Evolutionary conservation across 2,888 invertebrate genomes (phyloP).

Genomic region (Phytoseiulus persimilis): DNA sequence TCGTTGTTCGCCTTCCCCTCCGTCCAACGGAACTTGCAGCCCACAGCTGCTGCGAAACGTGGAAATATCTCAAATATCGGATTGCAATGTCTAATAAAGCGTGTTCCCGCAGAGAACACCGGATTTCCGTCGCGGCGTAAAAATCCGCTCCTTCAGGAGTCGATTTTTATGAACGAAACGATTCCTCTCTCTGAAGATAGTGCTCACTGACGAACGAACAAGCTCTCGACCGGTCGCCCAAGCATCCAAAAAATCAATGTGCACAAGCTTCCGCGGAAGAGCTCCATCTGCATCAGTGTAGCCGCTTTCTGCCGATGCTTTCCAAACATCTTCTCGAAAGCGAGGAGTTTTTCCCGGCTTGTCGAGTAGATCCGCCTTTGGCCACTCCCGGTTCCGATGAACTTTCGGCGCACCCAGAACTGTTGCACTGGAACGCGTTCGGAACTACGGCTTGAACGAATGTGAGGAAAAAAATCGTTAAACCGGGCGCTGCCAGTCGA

Average conservation of each 20-base stretch:
- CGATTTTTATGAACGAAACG: neutral
- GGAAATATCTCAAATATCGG: neutral
- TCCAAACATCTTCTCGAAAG: neutral
- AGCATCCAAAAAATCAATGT: neutral
- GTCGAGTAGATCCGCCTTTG: neutral
- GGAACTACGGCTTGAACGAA: neutral
- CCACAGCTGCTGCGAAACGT: neutral
- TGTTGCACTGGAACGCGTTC: too few species aligned
- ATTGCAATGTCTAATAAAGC: neutral
- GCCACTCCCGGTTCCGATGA: neutral
- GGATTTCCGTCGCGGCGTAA: slow-evolving; percentile 5
- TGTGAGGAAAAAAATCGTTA: too few species aligned
- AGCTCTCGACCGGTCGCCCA: neutral
- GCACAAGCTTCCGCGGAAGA: neutral
- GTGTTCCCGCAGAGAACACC: neutral
- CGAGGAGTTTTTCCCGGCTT: neutral
- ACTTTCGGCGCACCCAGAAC: neutral
- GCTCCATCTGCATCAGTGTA: neutral
- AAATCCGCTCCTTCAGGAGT: neutral
- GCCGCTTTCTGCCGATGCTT: neutral
- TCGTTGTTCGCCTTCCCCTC: neutral
- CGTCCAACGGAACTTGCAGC: neutral
- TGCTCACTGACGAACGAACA: neutral
- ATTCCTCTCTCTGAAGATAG: neutral
- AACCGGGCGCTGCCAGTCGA: neutral